Evolutionary conservation across 2,797 vertebrate genomes (phyloP).

Genomic region (Saxicola maurus): DNA sequence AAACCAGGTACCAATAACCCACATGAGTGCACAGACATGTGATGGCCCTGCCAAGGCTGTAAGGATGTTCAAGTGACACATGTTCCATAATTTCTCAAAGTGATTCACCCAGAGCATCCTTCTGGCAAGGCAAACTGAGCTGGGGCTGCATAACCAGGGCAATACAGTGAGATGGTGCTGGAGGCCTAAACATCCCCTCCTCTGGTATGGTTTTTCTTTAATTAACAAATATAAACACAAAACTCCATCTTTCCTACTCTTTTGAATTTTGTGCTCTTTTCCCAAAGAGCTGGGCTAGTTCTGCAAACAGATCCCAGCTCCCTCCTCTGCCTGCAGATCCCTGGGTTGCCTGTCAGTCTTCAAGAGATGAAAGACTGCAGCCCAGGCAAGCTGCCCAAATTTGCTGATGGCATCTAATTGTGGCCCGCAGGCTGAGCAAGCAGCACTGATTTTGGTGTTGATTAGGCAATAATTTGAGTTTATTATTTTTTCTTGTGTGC

Average conservation of each 20-base stretch:
- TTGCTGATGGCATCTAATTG: constrained; percentile 60
- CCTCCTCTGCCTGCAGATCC: constrained; percentile 18
- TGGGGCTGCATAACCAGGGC: background rate
- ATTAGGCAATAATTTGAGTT: constrained; percentile 56
- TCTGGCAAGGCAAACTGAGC: background rate
- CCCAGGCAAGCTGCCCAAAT: constrained; percentile 54
- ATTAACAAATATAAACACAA: background rate
- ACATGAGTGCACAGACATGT: background rate
- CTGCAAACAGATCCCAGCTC: background rate
- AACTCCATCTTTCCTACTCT: background rate
- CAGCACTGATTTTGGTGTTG: constrained; percentile 41
- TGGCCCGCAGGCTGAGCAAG: constrained; percentile 47
- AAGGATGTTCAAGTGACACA: background rate
- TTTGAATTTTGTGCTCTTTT: background rate
- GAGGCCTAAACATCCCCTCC: background rate
- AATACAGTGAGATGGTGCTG: background rate
- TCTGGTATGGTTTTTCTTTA: background rate
- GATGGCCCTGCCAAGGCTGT: background rate
- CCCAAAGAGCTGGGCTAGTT: background rate
- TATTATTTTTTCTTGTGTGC: constrained; percentile 39
- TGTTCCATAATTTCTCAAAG: background rate
- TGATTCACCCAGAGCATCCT: background rate
- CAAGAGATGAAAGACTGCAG: constrained; percentile 39
- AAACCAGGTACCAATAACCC: background rate
- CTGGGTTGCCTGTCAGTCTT: constrained; percentile 1